phyloP scores from a whole-genome alignment of 2,113 vertebrate genomes.

The Tragulus kanchil region DNA sequence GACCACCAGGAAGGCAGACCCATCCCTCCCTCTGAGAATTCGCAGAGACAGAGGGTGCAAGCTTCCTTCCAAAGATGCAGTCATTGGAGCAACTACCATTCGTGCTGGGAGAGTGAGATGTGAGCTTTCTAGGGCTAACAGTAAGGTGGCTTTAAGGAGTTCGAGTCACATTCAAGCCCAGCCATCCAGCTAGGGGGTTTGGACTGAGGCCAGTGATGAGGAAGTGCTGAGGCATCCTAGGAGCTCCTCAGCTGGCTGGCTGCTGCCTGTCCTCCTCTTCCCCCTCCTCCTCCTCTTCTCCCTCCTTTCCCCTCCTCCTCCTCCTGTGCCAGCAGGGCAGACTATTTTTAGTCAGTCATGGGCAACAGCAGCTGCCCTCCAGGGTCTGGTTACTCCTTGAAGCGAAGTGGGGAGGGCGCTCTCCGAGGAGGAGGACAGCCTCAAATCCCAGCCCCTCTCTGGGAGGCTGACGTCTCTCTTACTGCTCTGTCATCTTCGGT shows the following conservation, averaged over 20 bases:
- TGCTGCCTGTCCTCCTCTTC: fast-evolving
- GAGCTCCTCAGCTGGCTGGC: background rate
- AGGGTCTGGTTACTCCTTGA: slow-evolving; percentile 80
- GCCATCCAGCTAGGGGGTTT: background rate
- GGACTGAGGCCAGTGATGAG: background rate
- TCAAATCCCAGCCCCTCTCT: background rate
- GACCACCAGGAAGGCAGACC: background rate
- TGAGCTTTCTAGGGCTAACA: background rate
- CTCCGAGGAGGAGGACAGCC: background rate
- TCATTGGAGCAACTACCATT: background rate
- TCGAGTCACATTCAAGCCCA: background rate
- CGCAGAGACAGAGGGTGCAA: background rate
- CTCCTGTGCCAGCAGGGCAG: background rate
- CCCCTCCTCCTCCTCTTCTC: fast-evolving
- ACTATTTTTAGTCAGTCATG: slow-evolving; percentile 76
- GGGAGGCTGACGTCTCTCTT: background rate
- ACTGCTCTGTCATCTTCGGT: background rate
- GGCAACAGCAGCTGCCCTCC: slow-evolving; percentile 69
- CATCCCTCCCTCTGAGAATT: background rate
- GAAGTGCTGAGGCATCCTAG: background rate
- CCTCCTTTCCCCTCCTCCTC: fast-evolving
- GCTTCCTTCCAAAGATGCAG: background rate
- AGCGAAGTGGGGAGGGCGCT: background rate
- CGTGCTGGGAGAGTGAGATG: background rate
- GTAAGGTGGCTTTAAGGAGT: background rate